Evolutionary conservation across 30 jellyfish, hydroid and myxozoan species (phyloP), one percentile per base, ranked within the genome.

Genomic region (Rhopilema esculentum): DNA sequence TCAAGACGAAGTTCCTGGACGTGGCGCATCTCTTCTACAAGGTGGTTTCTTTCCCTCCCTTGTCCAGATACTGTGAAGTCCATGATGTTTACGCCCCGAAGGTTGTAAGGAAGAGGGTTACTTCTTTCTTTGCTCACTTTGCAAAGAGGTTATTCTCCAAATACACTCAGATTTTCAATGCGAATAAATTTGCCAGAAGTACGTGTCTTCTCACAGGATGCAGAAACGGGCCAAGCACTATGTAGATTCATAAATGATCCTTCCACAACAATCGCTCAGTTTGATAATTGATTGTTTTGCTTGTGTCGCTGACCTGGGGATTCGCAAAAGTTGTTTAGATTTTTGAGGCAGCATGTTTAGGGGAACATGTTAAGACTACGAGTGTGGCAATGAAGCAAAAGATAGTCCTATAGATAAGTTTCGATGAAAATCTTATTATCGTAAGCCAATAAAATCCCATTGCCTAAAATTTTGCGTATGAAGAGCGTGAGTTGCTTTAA

Each of bases 41-140:
- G 75, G 48, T 84, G 92, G 24, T 84, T 84, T 71, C 92, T 84
- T 50, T 84, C 92, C 29, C 92, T 28, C 0, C 92, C 92, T 74
- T 84, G 92, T 0, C 92, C 92, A 18, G 92, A 84, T n/a, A 84
- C 87, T 21, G 92, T 84, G 81, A 84, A 84, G 74, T 84, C 92
- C 92, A 84, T 84, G 0, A 77, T 33, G 76, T 64, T 79, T 4
- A 66, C 83, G 0, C 82, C 90, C 63, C 90, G 75, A 0, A 57
- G 79, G 69, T 78, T 27, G 27, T 22, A 63, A 40, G 21, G 63
- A 16, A 61, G 22, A 17, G 75, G 27, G 50, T 40, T 33, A 53
- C 75, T 23, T 26, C 51, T 26, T 16, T 21, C 27, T 16, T 53
- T 28, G 57, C 57, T 77, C 87, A 77, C 64, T 40, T 40, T 40